Base-by-base conservation (phyloP, 2,113 vertebrate species). In the Rhea pennata region DNA sequence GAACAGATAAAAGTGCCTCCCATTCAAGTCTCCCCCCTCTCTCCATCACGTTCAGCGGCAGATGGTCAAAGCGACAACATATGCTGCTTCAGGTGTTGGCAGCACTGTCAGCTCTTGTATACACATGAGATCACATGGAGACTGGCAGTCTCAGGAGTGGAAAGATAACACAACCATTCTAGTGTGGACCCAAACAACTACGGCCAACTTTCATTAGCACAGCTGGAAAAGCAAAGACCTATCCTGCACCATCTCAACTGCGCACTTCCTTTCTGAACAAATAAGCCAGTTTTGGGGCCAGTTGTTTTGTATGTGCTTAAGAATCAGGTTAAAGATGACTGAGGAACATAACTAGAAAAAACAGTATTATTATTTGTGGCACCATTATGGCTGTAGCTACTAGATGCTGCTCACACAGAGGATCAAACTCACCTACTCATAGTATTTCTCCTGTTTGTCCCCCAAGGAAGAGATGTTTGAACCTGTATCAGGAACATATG, bases 11-110 rank as follows among this genome's bases (percentile, higher is more conserved):
- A 92, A 91, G 48, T 70, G 81, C 54, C 84, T 33, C 59, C 54
- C 58, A 70, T 84, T 77, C 54, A 92, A 75, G 51, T 76, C 59
- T n/a, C 54, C 33, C 89, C 64, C 56, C 88, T 90, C 86, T 79
- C 84, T 74, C 53, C 24, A 31, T 44, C 56, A 26, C 2, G 2
- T 42, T 72, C 42, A 62, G 74, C 1, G 24, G 82, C 93, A 96
- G 93, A 96, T 92, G 92, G 95, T 66, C 80, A n/a, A 85, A 94
- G 82, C 27, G 72, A 95, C 89, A 95, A 66, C 87, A 91, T 71
- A 67, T 77, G 95, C 71, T 79, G 71, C 84, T 93, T 95, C 92
- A 92, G 94, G 91, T 96, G 84, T 4, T 71, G 75, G 83, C 72
- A 88, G 85, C 46, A 10, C 21, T 67, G 78, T 78, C 26, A 62